phyloP scores from a whole-genome alignment of 2,888 invertebrate species.

The Ephialtes manifestator region DNA sequence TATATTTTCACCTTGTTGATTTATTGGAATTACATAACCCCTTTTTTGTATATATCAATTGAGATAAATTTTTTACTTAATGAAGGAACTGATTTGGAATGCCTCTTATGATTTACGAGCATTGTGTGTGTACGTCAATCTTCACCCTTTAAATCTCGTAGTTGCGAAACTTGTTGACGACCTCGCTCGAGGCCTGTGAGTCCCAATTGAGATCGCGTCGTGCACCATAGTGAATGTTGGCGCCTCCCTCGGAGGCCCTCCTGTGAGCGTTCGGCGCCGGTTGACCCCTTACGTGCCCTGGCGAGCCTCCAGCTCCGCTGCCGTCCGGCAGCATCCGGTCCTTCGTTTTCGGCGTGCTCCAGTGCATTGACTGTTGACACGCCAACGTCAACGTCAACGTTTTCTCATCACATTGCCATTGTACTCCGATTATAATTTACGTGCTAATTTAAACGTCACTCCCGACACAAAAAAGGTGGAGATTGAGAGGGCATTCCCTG shows the following conservation, averaged over 20 bases:
- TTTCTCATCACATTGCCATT: background rate
- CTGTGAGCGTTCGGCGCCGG: slow-evolving; percentile 88
- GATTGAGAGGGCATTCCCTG: background rate
- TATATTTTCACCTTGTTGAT: too few relatives aligned
- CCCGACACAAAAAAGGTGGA: background rate
- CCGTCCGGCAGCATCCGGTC: slow-evolving; percentile 93
- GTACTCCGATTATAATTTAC: slow-evolving; percentile 14
- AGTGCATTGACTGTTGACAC: slow-evolving; percentile 93
- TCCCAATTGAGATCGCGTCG: slow-evolving; percentile 89
- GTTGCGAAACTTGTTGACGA: slow-evolving; percentile 95
- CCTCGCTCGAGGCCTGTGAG: slow-evolving; percentile 92
- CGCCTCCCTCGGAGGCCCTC: slow-evolving; percentile 95
- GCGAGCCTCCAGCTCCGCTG: slow-evolving; percentile 86
- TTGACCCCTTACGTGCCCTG: slow-evolving; percentile 88
- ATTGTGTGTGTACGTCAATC: slow-evolving; percentile 15
- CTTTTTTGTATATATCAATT: too few relatives aligned
- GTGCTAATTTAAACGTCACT: background rate
- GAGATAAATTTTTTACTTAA: too few relatives aligned
- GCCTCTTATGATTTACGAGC: slow-evolving; percentile 9
- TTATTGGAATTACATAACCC: too few relatives aligned
- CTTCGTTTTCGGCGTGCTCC: slow-evolving; percentile 96
- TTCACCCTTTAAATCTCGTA: slow-evolving; percentile 93
- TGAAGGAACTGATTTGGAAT: too few relatives aligned
- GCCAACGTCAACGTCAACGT: slow-evolving; percentile 13
- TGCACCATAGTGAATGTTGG: slow-evolving; percentile 90